Evolutionary conservation across 1,140 invertebrate species (phyloP), one percentile per base, ranked within the genome.

Genomic region (Drosophila simulans): DNA sequence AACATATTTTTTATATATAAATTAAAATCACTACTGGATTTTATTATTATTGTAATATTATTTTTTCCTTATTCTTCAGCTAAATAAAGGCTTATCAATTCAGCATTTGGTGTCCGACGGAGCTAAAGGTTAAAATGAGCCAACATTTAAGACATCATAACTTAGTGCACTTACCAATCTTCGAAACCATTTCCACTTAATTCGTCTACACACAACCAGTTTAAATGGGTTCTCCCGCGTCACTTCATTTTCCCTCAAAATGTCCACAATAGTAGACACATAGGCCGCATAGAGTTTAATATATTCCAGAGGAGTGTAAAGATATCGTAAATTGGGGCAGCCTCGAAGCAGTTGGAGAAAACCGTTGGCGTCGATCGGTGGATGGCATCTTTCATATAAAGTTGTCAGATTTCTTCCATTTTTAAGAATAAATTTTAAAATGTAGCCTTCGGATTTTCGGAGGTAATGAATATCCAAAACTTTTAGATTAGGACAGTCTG

Each of bases 161-260:
- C 5, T 7, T 7, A 27, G 7, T 5, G 8, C 15, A 43, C 46
- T 31, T 3, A 49, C 46, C 13, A 49, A 15, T 49, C 46, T 15
- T 11, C 46, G 46, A n/a, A 49, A 31, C 46, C 46, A 49, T 15
- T 49, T 49, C 46, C 46, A 49, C 13, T 49, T 49, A 15, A 31
- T 49, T 11, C 22, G 46, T 7, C 46, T 49, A 49, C n/a, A 31
- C 15, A 49, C n/a, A 31, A 49, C 46, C 46, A 49, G 25, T 31
- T 31, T 4, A 7, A 49, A 49, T 10, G 46, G 46, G 8, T 49
- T 3, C n/a, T 49, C 25, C 3, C 7, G 8, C 25, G 46, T 31
- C 5, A 49, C 46, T 31, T n/a, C n/a, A 31, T 49, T 49, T n/a
- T 15, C 3, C 25, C 7, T 27, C 3, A 49, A n/a, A 27, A 49